These are phyloP conservation scores for Chromoteleia sp. DNA, from an alignment of 2,888 invertebrate genomes.

Conservation along the genomic window DNA sequence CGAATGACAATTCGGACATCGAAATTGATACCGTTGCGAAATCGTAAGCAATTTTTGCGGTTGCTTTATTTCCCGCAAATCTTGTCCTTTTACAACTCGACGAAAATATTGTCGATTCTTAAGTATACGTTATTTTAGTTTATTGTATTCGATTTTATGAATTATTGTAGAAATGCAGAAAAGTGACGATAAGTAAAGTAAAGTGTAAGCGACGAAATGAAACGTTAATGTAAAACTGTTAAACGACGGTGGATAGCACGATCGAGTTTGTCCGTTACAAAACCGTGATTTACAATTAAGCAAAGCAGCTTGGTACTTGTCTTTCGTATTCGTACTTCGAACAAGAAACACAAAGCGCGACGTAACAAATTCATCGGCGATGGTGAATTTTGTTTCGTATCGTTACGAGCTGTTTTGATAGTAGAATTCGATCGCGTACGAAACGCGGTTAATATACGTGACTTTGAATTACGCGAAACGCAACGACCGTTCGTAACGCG, in stretches of 20 bases:
- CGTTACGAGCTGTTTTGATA: constrained; percentile 14
- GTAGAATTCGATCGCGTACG: constrained; percentile 23
- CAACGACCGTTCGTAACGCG: no score
- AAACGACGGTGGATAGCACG: constrained; percentile 12
- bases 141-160: no score
- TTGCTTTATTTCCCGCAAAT: no score
- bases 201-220: constrained; percentile 1
- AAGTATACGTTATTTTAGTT: no score
- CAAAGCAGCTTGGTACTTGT: not conserved
- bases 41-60: no score
- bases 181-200: no score
- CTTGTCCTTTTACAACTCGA: no score
- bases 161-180: no score
- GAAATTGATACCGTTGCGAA: no score
- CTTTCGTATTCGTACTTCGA: not conserved
- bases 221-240: constrained; percentile 10
- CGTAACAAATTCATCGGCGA: constrained; percentile 30
- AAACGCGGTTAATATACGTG: constrained; percentile 2
- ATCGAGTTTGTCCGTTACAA: not conserved
- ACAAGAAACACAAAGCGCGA: constrained; percentile 23
- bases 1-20: no score
- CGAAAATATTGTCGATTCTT: no score
- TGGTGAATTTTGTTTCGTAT: no score
- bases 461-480: not conserved
- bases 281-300: constrained; percentile 22